phyloP scores from a whole-genome alignment of 2,888 invertebrate genomes.

The Tridacna crocea region DNA sequence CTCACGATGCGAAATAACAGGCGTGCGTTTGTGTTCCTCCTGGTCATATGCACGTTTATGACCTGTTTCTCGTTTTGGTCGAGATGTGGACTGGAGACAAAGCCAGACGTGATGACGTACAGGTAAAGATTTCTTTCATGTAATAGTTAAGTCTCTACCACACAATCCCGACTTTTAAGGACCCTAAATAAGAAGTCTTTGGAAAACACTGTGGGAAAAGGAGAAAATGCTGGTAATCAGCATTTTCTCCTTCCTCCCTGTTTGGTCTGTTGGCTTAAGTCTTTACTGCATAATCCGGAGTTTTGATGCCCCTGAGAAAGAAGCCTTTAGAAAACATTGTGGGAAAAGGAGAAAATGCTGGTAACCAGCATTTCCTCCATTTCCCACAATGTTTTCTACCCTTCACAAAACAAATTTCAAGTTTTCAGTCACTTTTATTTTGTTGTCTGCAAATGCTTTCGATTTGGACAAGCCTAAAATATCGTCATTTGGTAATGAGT shows the following conservation, averaged over 20 bases:
- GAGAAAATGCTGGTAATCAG: background rate
- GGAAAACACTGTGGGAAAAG: background rate
- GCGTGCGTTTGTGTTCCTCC: constrained; percentile 43
- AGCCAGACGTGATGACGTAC: background rate
- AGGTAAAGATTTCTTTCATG: background rate
- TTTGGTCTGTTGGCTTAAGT: no score
- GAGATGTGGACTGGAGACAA: constrained; percentile 37
- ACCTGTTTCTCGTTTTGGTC: constrained; percentile 64
- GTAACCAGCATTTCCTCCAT: background rate
- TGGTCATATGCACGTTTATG: constrained; percentile 60
- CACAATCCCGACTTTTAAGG: no score
- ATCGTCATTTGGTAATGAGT: no score
- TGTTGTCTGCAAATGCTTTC: no score
- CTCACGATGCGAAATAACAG: constrained; percentile 53
- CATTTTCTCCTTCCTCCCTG: background rate
- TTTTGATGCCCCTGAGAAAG: no score
- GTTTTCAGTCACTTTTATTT: no score
- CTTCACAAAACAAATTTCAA: background rate
- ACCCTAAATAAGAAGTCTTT: background rate
- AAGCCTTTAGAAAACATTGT: background rate
- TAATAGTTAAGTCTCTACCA: no score
- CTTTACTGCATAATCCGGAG: no score
- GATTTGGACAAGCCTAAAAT: no score
- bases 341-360: background rate
- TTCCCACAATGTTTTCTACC: background rate